These are phyloP conservation scores for Diprion similis DNA, from an alignment of 1,140 invertebrate genomes.

Conservation along the genomic window DNA sequence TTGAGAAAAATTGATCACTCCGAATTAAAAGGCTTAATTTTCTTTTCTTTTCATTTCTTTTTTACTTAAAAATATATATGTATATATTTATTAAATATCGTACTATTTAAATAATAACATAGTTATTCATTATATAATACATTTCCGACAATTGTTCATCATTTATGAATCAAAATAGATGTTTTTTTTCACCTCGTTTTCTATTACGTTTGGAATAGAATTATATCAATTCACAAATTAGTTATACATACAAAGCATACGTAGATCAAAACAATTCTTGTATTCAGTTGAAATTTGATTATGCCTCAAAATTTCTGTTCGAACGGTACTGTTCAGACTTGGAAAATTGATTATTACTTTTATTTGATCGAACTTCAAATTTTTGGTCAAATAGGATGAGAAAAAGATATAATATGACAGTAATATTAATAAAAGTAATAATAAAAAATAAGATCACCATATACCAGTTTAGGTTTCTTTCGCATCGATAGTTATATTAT, in stretches of 20 bases:
- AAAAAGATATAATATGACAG: background rate
- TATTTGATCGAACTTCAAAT: background rate
- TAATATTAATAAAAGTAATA: background rate
- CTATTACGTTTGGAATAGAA: background rate
- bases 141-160: background rate
- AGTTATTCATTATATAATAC: background rate
- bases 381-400: background rate
- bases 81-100: conserved; percentile 8
- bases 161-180: background rate
- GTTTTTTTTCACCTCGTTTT: background rate
- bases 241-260: background rate
- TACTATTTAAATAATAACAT: background rate
- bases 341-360: background rate
- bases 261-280: background rate
- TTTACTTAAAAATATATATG: conserved; percentile 5
- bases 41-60: too few relatives aligned
- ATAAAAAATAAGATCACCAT: background rate
- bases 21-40: too few relatives aligned
- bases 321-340: background rate
- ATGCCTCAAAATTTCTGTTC: background rate
- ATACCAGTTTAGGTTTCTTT: background rate
- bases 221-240: background rate
- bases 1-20: too few relatives aligned
- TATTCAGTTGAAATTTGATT: too few relatives aligned
- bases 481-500: background rate